Percentiles rank a stretch among this genome's conserved stretches.
Evolutionary conservation across 2,113 vertebrate species (phyloP).

Genomic region (Nycticorax nycticorax): DNA sequence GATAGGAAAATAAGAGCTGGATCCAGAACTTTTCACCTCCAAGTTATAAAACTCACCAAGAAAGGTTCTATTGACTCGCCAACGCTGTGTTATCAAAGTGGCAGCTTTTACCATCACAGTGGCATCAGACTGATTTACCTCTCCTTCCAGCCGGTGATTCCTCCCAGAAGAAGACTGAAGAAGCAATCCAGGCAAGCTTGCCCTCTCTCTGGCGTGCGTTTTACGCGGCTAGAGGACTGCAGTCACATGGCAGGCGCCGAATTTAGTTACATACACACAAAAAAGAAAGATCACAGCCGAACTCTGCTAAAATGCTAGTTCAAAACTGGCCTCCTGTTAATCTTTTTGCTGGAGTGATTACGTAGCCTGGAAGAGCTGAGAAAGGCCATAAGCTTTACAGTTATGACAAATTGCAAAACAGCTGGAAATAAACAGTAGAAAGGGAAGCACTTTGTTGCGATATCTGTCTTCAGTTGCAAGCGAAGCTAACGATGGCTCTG

Average conservation of each 20-base stretch:
- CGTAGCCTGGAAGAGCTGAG: not conserved
- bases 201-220: rapidly evolving
- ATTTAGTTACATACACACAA: not conserved
- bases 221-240: not conserved
- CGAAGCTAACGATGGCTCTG: not conserved
- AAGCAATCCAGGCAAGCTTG: not conserved
- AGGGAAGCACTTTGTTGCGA: not conserved
- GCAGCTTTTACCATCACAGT: not conserved
- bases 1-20: not conserved
- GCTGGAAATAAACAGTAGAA: not conserved
- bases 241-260: not conserved
- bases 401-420: not conserved
- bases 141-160: not conserved
- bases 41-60: not conserved
- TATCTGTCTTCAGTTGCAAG: not conserved
- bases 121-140: not conserved
- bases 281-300: not conserved
- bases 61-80: not conserved
- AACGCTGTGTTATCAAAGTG: not conserved
- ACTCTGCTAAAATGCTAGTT: not conserved
- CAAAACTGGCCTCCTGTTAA: not conserved
- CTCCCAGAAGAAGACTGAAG: not conserved
- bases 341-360: not conserved
- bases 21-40: not conserved
- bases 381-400: not conserved